These are phyloP conservation scores for Clytia hemisphaerica DNA, from an alignment of 30 jellyfish, hydroid and myxozoan genomes.

Conservation along the genomic window DNA sequence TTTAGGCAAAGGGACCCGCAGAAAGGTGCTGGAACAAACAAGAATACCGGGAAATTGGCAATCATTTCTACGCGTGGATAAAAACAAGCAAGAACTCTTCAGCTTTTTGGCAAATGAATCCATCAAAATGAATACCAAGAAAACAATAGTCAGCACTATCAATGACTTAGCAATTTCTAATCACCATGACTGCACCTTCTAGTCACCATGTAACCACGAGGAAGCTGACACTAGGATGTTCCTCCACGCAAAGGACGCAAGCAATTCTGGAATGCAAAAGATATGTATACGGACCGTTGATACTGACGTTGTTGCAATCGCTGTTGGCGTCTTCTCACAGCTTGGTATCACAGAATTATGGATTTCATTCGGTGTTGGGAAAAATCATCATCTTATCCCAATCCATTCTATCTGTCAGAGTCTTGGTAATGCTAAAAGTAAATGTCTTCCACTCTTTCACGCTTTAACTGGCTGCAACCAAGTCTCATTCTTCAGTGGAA, in stretches of 20 bases:
- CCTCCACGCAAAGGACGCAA: slow-evolving; percentile 12
- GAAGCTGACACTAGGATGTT: slow-evolving; percentile 24
- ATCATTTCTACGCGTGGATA: slow-evolving; percentile 25
- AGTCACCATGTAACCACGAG: slow-evolving; percentile 34
- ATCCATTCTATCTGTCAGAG: not conserved
- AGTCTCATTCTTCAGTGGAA: slow-evolving; percentile 37
- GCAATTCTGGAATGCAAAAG: slow-evolving; percentile 8
- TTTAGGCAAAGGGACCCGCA: slow-evolving; percentile 38
- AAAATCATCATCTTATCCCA: slow-evolving; percentile 15
- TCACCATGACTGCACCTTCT: not conserved
- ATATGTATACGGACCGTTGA: slow-evolving; percentile 30
- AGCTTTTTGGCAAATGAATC: slow-evolving; percentile 14
- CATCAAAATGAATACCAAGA: slow-evolving; percentile 4
- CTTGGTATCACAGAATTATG: too few relatives aligned
- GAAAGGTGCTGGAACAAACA: slow-evolving; percentile 23
- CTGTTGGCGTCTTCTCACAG: too few relatives aligned
- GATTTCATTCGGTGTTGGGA: slow-evolving; percentile 27
- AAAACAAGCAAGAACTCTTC: slow-evolving; percentile 34
- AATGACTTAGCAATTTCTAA: slow-evolving; percentile 7
- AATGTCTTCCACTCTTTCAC: slow-evolving; percentile 21
- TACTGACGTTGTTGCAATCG: too few relatives aligned
- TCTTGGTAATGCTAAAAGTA: slow-evolving; percentile 13
- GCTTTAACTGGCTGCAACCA: slow-evolving; percentile 35
- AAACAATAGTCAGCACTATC: slow-evolving; percentile 15
- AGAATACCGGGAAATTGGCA: slow-evolving; percentile 35